A percentile compares a stretch with the other conserved stretches of the same genome.
These are phyloP conservation scores for Cephus spinipes DNA, from an alignment of 2,888 invertebrate species.

Conservation along the genomic window DNA sequence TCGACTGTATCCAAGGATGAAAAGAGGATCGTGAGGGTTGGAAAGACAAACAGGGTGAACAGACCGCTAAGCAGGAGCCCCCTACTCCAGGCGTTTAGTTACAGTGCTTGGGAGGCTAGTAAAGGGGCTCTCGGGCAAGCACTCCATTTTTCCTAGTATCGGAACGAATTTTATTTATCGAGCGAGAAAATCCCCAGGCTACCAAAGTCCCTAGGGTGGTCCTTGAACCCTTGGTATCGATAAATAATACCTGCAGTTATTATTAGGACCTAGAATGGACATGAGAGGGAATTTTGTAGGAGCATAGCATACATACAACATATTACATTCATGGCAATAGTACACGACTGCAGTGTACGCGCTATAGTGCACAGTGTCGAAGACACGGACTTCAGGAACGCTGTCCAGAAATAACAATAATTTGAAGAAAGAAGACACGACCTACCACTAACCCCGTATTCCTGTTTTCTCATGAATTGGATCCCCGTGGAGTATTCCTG, in stretches of 20 bases:
- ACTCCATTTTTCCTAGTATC: slow-evolving; percentile 56
- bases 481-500: slow-evolving; percentile 46
- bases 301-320: no score
- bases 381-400: no score
- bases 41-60: slow-evolving; percentile 19
- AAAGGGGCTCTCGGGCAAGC: slow-evolving; percentile 34
- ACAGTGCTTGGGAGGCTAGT: slow-evolving; percentile 31
- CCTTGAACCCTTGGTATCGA: slow-evolving; percentile 45
- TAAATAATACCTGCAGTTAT: slow-evolving; percentile 50
- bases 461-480: slow-evolving; percentile 50
- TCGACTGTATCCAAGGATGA: slow-evolving; percentile 1
- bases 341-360: no score
- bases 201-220: slow-evolving; percentile 64
- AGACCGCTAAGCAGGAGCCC: slow-evolving; percentile 41
- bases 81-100: slow-evolving; percentile 46
- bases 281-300: no score
- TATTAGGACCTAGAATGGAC: no score
- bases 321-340: no score
- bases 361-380: no score
- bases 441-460: slow-evolving; percentile 24
- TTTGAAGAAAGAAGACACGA: slow-evolving; percentile 19
- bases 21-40: slow-evolving; percentile 1
- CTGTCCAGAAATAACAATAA: slow-evolving; percentile 22
- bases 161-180: slow-evolving; percentile 67
- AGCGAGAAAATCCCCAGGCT: slow-evolving; percentile 61